Percentiles rank a stretch among this genome's conserved stretches.
These are phyloP conservation scores for Drosophila anomalipes DNA, from an alignment of 2,888 invertebrate species.

Conservation along the genomic window DNA sequence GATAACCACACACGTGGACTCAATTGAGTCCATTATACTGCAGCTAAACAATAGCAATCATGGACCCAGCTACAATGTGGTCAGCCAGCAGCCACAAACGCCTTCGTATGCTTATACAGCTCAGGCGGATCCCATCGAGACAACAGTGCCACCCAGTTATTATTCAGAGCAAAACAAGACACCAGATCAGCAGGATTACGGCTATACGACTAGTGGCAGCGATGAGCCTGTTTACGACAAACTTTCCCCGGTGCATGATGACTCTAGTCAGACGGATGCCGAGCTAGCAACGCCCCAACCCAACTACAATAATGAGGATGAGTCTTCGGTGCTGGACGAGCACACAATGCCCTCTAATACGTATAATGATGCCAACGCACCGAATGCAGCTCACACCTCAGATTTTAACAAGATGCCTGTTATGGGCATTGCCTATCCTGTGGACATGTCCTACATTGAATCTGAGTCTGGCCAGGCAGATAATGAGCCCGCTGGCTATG, in stretches of 20 bases:
- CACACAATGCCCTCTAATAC: constrained; percentile 78
- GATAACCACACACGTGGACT: constrained; percentile 86
- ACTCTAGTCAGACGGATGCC: constrained; percentile 37
- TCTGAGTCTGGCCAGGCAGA: constrained; percentile 62
- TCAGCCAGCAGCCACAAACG: constrained; percentile 68
- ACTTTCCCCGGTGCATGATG: constrained; percentile 53
- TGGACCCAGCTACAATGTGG: constrained; percentile 83
- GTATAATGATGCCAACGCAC: constrained; percentile 70
- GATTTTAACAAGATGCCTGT: constrained; percentile 84
- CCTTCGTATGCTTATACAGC: constrained; percentile 53
- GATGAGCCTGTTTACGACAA: constrained; percentile 54
- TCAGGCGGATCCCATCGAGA: constrained; percentile 65
- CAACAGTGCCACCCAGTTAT: constrained; percentile 67
- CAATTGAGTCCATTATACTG: constrained; percentile 88
- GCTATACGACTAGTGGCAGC: constrained; percentile 58
- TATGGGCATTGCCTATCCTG: constrained; percentile 83
- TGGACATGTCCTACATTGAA: constrained; percentile 81
- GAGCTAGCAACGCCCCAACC: constrained; percentile 45
- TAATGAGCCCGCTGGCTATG: constrained; percentile 52
- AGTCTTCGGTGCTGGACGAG: constrained; percentile 71
- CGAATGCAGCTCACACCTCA: constrained; percentile 74
- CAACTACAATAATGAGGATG: constrained; percentile 67
- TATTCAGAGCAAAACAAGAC: constrained; percentile 49
- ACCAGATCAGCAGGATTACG: constrained; percentile 58
- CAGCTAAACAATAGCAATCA: constrained; percentile 87